Evolutionary conservation across 2,888 invertebrate genomes (phyloP), one percentile per base, ranked within the genome.

Genomic region (Cremastinae sp.): DNA sequence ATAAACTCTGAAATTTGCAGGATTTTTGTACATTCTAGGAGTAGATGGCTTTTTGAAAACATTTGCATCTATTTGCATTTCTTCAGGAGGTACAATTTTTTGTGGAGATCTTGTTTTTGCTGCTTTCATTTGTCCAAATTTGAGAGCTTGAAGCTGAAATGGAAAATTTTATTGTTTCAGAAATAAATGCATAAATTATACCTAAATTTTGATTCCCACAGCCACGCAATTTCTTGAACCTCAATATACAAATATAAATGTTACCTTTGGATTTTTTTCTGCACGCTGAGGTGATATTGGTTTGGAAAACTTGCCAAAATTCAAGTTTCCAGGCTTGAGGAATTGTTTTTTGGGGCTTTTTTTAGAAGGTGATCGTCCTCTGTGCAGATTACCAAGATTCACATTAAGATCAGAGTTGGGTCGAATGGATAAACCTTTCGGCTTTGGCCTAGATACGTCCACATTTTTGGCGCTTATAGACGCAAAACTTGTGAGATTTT

Each of bases 351-450:
- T 18, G 0, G 73, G 70, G 56, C 65, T 70, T 43, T 74, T 77
- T 22, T 61, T 66, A 1, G 12, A 18, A 0, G 73, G 68, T 9
- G 72, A 74, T 16, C 53, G 55, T 35, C 20, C 41, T 4, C 49
- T 35, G 12, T 49, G 70, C 18, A 18, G 8, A 12, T 14, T n/a
- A 4, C 53, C 35, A 8, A 5, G 22, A 0, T 55, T 43, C 8
- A 74, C 70, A n/a, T 77, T 77, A 9, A 77, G 59, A 12, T 70
- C 70, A 0, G 65, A 70, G 8, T 59, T 65, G 1, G 77, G 45
- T 22, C 77, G 39, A 9, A 77, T 61, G 22, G 77, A 77, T n/a
- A 77, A 73, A 10, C 77, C 77, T 14, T 70, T 74, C 1, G 77
- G 61, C 41, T 77, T 77, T 2, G 69, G n/a, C 1, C 69, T 65